Base-by-base conservation (phyloP, 92 coral and sea anemone species). In the Palythoa heliodiscus region DNA sequence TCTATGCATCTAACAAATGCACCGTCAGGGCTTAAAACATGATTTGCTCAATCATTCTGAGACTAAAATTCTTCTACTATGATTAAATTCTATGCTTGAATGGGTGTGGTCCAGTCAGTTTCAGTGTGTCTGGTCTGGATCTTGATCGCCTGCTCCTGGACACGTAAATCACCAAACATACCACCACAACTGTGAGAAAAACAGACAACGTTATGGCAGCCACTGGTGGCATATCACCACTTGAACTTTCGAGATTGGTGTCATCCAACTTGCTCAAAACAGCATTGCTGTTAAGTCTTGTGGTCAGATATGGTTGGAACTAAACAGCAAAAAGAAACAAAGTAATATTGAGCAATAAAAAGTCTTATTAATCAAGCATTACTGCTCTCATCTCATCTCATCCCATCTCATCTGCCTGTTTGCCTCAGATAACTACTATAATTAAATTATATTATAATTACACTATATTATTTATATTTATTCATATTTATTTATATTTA, bases 181-280 rank as follows among this genome's bases (percentile, higher is more conserved):
- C 50, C 53, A 93, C 93, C 15, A 75, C 88, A 9, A 82, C 88
- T 35, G 87, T 84, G 10, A 92, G 86, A 69, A 90, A 77, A 25
- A 93, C 93, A 23, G 97, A 89, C 81, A 93, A 64, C 4, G 91
- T 82, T 25, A 93, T 86, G 19, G 97, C 93, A 58, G 95, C 97
- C 43, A 76, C 83, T 14, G 97, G 87, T 1, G 93, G 97, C 76
- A 92, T 91, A 52, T 55, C 91, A 4, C 50, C 47, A 52, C 79
- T 5, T 0, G 88, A n/a, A 1, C 68, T 83, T 13, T 66, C 89
- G 9, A 83, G 79, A 11, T 73, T 87, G 72, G 78, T 87, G 10
- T 82, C 81, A 13, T 82, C 67, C 39, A 57, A 23, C 43, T 60
- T 22, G 64, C 90, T 80, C 23, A 54, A 69, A 15, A 92, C 91